Conservation (phyloP, 2,888 invertebrate genomes). For the Diachrysia chrysitis region DNA sequence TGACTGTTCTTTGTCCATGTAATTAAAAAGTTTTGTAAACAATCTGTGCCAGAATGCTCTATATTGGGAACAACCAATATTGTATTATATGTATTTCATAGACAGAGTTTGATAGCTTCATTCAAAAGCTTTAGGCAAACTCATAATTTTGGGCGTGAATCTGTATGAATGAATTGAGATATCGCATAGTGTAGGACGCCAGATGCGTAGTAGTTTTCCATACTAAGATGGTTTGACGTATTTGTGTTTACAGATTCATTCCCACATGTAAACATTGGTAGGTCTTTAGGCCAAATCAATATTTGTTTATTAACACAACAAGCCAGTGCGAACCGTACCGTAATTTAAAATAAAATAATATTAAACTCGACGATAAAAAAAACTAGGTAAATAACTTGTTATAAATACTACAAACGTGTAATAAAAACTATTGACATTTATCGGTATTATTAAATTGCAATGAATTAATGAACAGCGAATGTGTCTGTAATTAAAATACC, state of each 20-base stretch:
- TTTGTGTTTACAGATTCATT: background rate
- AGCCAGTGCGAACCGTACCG: background rate
- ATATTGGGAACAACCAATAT: no score
- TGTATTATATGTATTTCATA: no score
- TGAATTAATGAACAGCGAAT: slow-evolving; percentile 1
- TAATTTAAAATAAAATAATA: background rate
- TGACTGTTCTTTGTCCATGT: no score
- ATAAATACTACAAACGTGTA: background rate
- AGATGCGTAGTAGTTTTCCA: slow-evolving; percentile 5
- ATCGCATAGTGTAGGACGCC: background rate
- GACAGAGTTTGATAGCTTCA: background rate
- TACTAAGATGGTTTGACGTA: background rate
- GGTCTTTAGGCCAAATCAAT: background rate
- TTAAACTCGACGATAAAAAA: background rate
- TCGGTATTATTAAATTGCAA: background rate
- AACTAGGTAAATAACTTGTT: background rate
- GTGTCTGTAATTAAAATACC: slow-evolving; percentile 10
- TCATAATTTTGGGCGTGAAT: background rate
- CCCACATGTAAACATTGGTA: background rate
- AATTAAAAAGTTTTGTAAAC: no score
- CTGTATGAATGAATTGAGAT: background rate
- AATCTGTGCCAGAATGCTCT: no score
- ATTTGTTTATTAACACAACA: background rate
- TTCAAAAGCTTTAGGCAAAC: background rate
- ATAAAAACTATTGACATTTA: background rate